These are phyloP conservation scores for Troides oblongomaculatus DNA, from an alignment of 2,888 invertebrate genomes.

Conservation along the genomic window DNA sequence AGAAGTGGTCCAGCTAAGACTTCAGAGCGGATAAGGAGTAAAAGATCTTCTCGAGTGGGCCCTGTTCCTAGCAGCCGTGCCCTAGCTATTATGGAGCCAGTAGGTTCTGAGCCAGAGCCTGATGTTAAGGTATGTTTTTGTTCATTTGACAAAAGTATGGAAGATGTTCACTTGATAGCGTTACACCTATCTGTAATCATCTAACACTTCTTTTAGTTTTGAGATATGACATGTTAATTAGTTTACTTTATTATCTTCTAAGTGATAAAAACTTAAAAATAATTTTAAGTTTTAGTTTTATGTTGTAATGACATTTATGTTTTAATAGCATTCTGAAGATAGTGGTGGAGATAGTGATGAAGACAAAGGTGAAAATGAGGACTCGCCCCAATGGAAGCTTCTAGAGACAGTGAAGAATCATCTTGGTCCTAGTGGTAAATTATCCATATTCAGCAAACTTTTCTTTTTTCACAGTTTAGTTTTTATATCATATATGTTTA, in stretches of 20 bases:
- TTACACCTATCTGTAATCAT: too few species aligned
- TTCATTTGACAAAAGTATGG: background rate
- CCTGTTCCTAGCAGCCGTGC: conserved; percentile 65
- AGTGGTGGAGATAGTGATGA: conserved; percentile 82
- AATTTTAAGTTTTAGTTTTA: background rate
- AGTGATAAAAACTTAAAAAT: too few species aligned
- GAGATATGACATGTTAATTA: too few species aligned
- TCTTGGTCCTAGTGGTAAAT: conserved; percentile 64
- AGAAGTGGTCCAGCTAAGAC: conserved; percentile 82
- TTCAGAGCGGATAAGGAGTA: conserved; percentile 85
- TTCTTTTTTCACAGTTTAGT: background rate
- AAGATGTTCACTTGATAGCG: background rate
- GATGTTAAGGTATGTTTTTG: conserved; percentile 60
- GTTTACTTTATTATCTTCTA: too few species aligned
- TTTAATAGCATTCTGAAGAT: conserved; percentile 71
- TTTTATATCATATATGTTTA: background rate
- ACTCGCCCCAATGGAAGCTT: conserved; percentile 94
- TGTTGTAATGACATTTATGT: background rate
- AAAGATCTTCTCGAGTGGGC: conserved; percentile 67
- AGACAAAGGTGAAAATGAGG: conserved; percentile 81
- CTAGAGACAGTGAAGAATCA: conserved; percentile 88
- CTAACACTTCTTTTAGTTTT: too few species aligned
- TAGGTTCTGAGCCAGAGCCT: conserved; percentile 80
- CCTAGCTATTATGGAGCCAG: conserved; percentile 81
- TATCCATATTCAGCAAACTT: background rate